Evolutionary conservation across 2,113 vertebrate genomes (phyloP).

Genomic region (Gymnocephalus cernua): DNA sequence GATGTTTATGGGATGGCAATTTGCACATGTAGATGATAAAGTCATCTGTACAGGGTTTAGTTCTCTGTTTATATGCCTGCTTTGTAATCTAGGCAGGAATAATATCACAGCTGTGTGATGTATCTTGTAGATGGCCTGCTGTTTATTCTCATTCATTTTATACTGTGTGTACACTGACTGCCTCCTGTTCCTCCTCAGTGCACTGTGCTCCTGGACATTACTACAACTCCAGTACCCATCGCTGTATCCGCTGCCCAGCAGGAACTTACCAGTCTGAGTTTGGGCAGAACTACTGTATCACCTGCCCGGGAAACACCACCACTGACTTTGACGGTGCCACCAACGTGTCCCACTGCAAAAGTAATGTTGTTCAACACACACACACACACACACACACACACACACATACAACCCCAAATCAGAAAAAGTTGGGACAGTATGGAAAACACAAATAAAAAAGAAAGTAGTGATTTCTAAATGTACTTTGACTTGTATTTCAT

Average conservation of each 20-base stretch:
- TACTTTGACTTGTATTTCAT: no score
- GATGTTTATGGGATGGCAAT: background rate
- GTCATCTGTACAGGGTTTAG: background rate
- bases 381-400: no score
- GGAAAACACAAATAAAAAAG: no score
- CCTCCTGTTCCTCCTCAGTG: conserved; percentile 81
- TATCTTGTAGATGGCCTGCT: background rate
- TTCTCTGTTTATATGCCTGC: conserved; percentile 13
- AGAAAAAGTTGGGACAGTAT: no score
- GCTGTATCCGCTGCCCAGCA: conserved; percentile 93
- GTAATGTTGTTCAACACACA: conserved; percentile 74
- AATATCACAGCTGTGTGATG: conserved; percentile 17
- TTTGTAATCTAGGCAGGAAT: background rate
- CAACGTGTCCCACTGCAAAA: conserved; percentile 96
- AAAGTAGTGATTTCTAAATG: no score
- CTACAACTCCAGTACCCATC: conserved; percentile 95
- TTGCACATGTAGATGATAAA: conserved; percentile 10
- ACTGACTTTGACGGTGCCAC: conserved; percentile 97
- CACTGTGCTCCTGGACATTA: conserved; percentile 96
- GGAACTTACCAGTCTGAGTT: conserved; percentile 96
- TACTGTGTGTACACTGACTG: background rate
- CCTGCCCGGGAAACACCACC: conserved; percentile 96
- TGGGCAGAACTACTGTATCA: conserved; percentile 95
- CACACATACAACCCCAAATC: no score
- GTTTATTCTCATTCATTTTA: conserved; percentile 9